Base-by-base conservation (phyloP, 2,888 invertebrate species). In the Caenorhabditis japonica region DNA sequence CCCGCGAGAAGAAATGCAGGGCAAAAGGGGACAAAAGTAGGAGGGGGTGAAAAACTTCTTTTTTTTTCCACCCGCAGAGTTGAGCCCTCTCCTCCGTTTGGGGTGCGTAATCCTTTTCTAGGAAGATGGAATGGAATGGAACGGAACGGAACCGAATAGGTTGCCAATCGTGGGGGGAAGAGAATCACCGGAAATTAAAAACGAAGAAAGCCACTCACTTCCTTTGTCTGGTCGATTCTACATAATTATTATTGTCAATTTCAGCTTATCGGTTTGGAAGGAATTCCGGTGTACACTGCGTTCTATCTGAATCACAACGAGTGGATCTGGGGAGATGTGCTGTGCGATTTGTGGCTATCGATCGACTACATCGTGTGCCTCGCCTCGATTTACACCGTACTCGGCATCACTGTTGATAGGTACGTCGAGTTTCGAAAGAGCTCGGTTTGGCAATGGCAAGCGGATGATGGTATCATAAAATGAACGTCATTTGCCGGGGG, bases 281-380 rank as follows among this genome's bases (percentile, higher is more conserved):
- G 97, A 27, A 94, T 99, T 93, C 97, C 99, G 59, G 96, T 99
- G 90, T 99, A 95, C 90, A 96, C 97, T 25, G 94, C 96, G 79
- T 97, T 99, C 90, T 93, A 97, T 59, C 90, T 99, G 80, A 93
- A 94, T 91, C 95, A 95, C 58, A 93, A 85, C 47, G 74, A 81
- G 46, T 99, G 99, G 99, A 94, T 95, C 88, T 91, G 99, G 77
- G 97, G 99, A 13, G 94, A 95, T 25, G 90, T 97, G 70, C 91
- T 97, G 7, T 99, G 97, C 88, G 97, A 99, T 89, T 91, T 99
- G 59, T 99, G 99, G 99, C 91, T 99, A 7, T 95, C 97, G 0
- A 94, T 97, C 53, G 99, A 99, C 90, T 99, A 99, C 90, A 84
- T 97, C 19, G 97, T 97, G 30, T 99, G 99, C 88, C 91, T 99